These are phyloP conservation scores for Mesembrinibis cayennensis DNA, from an alignment of 2,113 vertebrate genomes.

Conservation along the genomic window DNA sequence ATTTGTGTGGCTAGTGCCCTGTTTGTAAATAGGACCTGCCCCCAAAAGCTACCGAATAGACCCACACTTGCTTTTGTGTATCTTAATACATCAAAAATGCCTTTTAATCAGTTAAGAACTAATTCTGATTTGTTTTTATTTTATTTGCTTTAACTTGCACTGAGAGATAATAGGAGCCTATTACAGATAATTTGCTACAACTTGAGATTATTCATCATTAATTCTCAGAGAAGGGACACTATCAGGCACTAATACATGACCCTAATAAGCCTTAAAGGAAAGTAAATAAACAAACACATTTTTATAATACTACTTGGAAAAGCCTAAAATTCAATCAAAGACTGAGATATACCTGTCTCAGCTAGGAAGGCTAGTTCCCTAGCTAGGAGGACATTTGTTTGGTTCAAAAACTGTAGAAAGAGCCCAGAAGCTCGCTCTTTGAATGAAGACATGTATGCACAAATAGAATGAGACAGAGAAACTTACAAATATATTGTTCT, in stretches of 20 bases:
- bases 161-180: not conserved
- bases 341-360: not conserved
- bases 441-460: not conserved
- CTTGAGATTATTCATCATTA: not conserved
- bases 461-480: not conserved
- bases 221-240: not conserved
- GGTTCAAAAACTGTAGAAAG: not conserved
- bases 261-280: not conserved
- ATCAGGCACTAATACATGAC: not conserved
- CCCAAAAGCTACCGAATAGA: not conserved
- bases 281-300: not conserved
- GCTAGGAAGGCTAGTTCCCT: not conserved
- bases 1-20: not conserved
- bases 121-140: not conserved
- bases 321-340: not conserved
- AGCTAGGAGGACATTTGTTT: not conserved
- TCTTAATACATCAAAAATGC: not conserved
- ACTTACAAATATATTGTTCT: not conserved
- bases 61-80: not conserved
- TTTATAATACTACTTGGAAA: not conserved
- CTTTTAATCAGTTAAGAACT: not conserved
- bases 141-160: not conserved
- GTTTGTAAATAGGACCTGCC: not conserved
- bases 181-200: not conserved
- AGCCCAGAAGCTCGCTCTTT: not conserved